These are phyloP conservation scores for Myotis planiceps DNA, from an alignment of 2,797 vertebrate genomes.

Conservation along the genomic window DNA sequence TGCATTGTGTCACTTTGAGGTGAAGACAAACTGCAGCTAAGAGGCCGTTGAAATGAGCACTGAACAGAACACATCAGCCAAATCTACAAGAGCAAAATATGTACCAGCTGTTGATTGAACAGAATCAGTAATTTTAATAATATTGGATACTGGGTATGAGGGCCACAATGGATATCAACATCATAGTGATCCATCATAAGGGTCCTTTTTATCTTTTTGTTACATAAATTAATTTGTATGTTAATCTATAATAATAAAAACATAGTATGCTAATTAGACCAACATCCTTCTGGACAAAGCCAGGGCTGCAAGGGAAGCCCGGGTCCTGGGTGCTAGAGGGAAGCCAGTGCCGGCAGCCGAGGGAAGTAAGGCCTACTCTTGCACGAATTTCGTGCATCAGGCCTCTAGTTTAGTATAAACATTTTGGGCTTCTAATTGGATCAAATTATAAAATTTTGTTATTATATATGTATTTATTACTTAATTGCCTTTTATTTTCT, in stretches of 20 bases:
- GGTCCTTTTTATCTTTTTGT: not conserved
- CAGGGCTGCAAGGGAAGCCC: too few relatives aligned
- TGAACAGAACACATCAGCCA: not conserved
- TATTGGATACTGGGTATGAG: not conserved
- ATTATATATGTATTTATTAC: not conserved
- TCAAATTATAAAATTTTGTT: not conserved
- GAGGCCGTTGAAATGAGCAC: not conserved
- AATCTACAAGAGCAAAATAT: not conserved
- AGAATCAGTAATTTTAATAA: not conserved
- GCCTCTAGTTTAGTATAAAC: not conserved
- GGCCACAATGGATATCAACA: not conserved
- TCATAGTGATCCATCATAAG: not conserved
- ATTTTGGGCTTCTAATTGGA: not conserved
- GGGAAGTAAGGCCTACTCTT: too few relatives aligned
- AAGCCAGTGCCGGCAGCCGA: too few relatives aligned
- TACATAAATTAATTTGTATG: not conserved
- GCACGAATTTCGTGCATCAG: too few relatives aligned
- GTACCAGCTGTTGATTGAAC: not conserved
- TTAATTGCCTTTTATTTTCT: not conserved
- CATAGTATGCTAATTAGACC: too few relatives aligned
- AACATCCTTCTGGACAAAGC: too few relatives aligned
- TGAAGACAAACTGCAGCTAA: not conserved
- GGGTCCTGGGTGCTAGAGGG: too few relatives aligned
- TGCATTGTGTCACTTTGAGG: not conserved
- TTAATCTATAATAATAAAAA: too few relatives aligned